Percentiles rank a stretch among this genome's conserved stretches.
Evolutionary conservation across 2,113 vertebrate species (phyloP).

Genomic region (Numida meleagris): DNA sequence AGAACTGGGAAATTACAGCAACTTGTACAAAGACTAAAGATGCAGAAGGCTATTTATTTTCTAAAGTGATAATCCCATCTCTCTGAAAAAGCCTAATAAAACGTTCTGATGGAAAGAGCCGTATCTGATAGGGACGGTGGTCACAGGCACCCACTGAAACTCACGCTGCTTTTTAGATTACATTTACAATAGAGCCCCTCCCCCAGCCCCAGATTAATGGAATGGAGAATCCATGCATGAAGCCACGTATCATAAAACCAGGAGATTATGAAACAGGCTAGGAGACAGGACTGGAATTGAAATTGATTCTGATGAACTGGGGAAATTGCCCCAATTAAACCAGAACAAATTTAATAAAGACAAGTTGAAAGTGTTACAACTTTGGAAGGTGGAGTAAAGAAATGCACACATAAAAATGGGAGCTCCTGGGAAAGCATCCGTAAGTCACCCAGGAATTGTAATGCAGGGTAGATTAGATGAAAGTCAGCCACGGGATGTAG

Average conservation of each 20-base stretch:
- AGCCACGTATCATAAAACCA: not conserved
- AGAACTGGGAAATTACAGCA: not conserved
- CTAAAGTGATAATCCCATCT: not conserved
- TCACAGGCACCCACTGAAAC: not conserved
- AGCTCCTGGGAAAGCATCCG: not conserved
- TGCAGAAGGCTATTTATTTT: not conserved
- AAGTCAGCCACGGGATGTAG: not conserved
- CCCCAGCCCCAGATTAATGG: constrained; percentile 15
- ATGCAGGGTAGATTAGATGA: not conserved
- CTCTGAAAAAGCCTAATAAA: constrained; percentile 46
- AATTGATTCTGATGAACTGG: constrained; percentile 19
- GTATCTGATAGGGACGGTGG: constrained; percentile 28
- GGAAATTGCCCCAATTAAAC: constrained; percentile 34
- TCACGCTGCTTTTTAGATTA: constrained; percentile 37
- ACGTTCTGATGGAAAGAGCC: not conserved
- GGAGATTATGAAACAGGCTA: constrained; percentile 4
- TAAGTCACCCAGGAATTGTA: not conserved
- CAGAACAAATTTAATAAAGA: not conserved
- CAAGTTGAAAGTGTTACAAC: not conserved
- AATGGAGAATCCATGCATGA: constrained; percentile 47
- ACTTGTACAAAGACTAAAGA: not conserved
- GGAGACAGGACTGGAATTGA: constrained; percentile 17
- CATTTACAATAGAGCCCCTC: constrained; percentile 10
- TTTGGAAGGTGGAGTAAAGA: constrained; percentile 10
- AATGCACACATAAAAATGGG: not conserved